Conservation (phyloP, 2,888 invertebrate genomes). For the Chamaedrilus cognettii region DNA sequence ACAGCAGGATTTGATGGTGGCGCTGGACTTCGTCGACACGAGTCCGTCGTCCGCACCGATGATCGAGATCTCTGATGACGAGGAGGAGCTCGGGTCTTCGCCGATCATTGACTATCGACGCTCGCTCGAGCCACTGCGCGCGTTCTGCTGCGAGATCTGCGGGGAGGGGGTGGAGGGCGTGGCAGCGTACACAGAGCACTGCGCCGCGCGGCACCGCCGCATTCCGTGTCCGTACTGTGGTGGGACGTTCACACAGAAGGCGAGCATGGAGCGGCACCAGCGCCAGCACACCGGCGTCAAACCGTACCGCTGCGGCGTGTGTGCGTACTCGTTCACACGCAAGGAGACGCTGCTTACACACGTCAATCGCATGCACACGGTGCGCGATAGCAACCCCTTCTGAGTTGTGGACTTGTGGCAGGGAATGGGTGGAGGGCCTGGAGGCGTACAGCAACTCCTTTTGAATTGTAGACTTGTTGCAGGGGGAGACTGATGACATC, state of each 20-base stretch:
- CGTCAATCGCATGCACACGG: conserved; percentile 9
- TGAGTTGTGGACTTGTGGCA: no score
- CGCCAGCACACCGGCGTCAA: conserved; percentile 22
- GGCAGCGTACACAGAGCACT: conserved; percentile 15
- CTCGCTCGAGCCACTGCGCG: conserved; percentile 16
- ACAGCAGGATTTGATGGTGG: background rate
- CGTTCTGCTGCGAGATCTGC: conserved; percentile 20
- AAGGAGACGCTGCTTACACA: conserved; percentile 22
- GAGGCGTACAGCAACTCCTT: no score
- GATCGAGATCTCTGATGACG: conserved; percentile 14
- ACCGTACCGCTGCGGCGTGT: conserved; percentile 14
- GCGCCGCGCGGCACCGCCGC: conserved; percentile 12
- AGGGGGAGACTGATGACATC: no score
- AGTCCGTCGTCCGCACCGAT: background rate
- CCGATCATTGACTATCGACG: conserved; percentile 3
- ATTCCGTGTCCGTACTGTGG: conserved; percentile 25
- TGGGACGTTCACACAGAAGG: conserved; percentile 23
- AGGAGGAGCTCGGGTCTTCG: background rate
- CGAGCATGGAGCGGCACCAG: conserved; percentile 25
- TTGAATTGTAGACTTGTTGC: no score
- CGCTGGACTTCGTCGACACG: background rate
- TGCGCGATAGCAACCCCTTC: background rate
- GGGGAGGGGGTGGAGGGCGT: conserved; percentile 13
- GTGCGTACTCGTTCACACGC: conserved; percentile 16
- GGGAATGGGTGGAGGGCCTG: no score